phyloP scores from a whole-genome alignment of 2,113 vertebrate genomes.

The Speoplatyrhinus poulsoni region DNA sequence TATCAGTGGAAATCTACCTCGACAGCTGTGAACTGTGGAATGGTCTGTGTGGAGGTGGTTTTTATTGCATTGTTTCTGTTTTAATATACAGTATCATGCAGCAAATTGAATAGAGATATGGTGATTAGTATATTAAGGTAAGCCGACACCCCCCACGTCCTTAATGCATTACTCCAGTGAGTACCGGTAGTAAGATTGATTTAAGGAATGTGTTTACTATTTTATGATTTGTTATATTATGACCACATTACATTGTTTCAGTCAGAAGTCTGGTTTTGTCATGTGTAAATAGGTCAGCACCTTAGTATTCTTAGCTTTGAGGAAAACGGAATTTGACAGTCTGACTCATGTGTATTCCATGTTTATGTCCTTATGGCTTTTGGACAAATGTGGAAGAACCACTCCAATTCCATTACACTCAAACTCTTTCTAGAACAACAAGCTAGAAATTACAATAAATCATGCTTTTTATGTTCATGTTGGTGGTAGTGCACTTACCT shows the following conservation, averaged over 20 bases:
- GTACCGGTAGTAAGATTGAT: constrained; percentile 17
- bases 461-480: constrained; percentile 2
- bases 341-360: background rate
- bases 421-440: constrained; percentile 17
- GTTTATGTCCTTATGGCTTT: constrained; percentile 2
- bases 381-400: constrained; percentile 1
- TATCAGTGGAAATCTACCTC: constrained; percentile 47
- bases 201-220: background rate
- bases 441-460: background rate
- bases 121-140: constrained; percentile 43
- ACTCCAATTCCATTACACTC: constrained; percentile 11
- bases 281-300: background rate
- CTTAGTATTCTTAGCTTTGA: background rate
- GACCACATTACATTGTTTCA: too few relatives aligned
- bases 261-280: too few relatives aligned
- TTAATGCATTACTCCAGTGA: constrained; percentile 40
- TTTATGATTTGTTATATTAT: too few relatives aligned
- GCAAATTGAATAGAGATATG: constrained; percentile 12
- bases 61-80: constrained; percentile 42
- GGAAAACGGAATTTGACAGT: background rate
- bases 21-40: constrained; percentile 15
- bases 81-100: constrained; percentile 29
- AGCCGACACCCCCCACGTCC: constrained; percentile 12
- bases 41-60: constrained; percentile 24
- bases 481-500: background rate